Percentiles rank a stretch among this genome's conserved stretches.
Evolutionary conservation across 2,113 vertebrate species (phyloP).

Genomic region (Fulica atra): DNA sequence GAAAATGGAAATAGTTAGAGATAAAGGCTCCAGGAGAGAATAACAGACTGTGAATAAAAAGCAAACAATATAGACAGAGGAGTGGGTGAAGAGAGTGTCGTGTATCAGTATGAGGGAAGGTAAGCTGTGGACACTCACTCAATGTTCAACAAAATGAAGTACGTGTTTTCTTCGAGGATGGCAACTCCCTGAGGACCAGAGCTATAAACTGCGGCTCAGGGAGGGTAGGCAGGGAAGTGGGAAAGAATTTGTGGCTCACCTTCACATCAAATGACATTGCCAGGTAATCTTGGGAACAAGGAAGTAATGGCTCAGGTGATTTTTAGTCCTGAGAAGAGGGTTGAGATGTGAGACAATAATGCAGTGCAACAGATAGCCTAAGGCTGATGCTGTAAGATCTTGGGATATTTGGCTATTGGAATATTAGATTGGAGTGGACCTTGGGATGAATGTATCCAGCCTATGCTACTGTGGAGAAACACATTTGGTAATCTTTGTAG

Average conservation of each 20-base stretch:
- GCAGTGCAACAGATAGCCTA: background rate
- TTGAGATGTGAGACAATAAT: background rate
- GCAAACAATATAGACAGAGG: background rate
- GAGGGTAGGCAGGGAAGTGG: background rate
- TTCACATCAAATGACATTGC: background rate
- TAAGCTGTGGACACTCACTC: background rate
- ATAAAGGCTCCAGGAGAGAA: background rate
- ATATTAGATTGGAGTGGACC: background rate
- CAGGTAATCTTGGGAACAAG: background rate
- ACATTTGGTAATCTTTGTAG: background rate
- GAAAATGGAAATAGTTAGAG: background rate
- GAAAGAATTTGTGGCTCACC: background rate
- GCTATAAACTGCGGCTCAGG: background rate
- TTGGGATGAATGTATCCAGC: background rate
- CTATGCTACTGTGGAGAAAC: background rate
- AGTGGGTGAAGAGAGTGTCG: background rate
- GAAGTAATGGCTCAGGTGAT: background rate
- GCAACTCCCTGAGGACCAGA: background rate
- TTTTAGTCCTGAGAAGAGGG: background rate
- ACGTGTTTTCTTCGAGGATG: background rate
- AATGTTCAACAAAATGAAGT: background rate
- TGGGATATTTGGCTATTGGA: background rate
- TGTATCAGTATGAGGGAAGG: background rate
- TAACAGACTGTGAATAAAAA: background rate
- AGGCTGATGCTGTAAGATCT: background rate